These are phyloP conservation scores for Oenanthe melanoleuca DNA, from an alignment of 2,113 vertebrate genomes.

Conservation along the genomic window DNA sequence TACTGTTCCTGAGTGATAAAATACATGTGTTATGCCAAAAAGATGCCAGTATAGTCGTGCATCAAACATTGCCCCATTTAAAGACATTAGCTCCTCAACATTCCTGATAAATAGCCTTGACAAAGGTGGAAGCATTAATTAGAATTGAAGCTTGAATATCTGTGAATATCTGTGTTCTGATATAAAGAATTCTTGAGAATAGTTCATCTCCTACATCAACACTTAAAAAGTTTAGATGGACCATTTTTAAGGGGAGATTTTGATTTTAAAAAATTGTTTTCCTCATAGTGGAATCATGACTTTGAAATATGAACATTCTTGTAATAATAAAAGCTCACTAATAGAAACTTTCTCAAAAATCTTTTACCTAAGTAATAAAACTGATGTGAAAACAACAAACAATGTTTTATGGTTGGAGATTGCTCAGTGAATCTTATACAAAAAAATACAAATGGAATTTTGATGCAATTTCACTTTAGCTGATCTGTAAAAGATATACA, in stretches of 20 bases:
- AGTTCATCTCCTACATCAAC: not conserved
- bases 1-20: not conserved
- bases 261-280: not conserved
- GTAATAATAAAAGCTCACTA: not conserved
- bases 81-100: not conserved
- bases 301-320: not conserved
- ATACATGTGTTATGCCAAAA: not conserved
- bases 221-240: not conserved
- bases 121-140: not conserved
- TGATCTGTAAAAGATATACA: not conserved
- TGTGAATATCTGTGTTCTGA: not conserved
- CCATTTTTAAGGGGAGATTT: fast-evolving
- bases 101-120: not conserved
- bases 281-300: not conserved
- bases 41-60: not conserved
- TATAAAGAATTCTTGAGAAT: not conserved
- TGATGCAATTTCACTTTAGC: not conserved
- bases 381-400: not conserved
- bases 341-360: not conserved
- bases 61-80: not conserved
- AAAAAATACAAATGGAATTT: not conserved
- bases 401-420: not conserved
- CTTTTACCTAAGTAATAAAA: not conserved
- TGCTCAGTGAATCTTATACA: not conserved
- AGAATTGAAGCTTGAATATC: not conserved